phyloP scores from a whole-genome alignment of 1,140 invertebrate genomes.

The Rhynchophorus ferrugineus region DNA sequence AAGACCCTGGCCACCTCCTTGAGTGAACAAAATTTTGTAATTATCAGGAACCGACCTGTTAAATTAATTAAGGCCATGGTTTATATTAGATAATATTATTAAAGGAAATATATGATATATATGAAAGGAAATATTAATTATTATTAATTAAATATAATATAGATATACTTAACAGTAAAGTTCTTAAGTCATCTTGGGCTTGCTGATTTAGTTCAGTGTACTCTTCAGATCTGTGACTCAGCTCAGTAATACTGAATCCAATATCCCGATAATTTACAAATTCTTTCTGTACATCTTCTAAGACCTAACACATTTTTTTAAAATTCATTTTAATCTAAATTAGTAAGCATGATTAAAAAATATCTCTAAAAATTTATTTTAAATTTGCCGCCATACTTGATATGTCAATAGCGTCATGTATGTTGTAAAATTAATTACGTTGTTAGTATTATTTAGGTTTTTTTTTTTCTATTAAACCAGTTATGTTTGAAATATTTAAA shows the following conservation, averaged over 20 bases:
- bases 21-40: slow-evolving; percentile 88
- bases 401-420: no score
- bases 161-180: slow-evolving; percentile 67
- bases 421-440: no score
- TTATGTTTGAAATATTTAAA: no score
- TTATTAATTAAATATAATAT: no score
- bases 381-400: no score
- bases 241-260: slow-evolving; percentile 86
- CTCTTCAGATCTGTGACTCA: slow-evolving; percentile 83
- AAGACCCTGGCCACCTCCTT: slow-evolving; percentile 90
- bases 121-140: not conserved
- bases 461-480: no score
- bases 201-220: slow-evolving; percentile 76
- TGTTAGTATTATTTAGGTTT: no score
- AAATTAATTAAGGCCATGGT: no score
- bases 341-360: no score
- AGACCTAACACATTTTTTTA: slow-evolving; percentile 78
- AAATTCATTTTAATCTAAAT: no score
- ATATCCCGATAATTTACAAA: slow-evolving; percentile 68
- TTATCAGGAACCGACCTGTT: slow-evolving; percentile 84
- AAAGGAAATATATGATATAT: not conserved
- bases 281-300: slow-evolving; percentile 75
- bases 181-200: slow-evolving; percentile 66
- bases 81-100: slow-evolving; percentile 45
- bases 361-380: no score